Evolutionary conservation across 2,797 vertebrate genomes (phyloP).

Genomic region (Labeo calbasu): DNA sequence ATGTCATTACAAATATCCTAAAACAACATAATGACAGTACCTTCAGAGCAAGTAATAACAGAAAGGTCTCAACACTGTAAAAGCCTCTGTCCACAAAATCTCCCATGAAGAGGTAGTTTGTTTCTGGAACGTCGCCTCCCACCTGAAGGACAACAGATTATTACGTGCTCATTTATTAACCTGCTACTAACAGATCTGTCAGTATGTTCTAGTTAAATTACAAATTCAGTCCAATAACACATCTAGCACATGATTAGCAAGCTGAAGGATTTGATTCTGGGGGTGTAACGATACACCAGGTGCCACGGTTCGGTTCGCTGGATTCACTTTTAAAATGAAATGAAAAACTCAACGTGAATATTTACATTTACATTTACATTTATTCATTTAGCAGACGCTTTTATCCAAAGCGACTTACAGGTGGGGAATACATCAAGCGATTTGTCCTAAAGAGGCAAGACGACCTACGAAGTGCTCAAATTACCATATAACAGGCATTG

Average conservation of each 20-base stretch:
- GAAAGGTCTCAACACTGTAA: slow-evolving; percentile 95
- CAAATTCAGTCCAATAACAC: background rate
- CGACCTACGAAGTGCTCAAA: too few species aligned
- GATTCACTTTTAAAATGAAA: too few species aligned
- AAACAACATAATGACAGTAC: slow-evolving; percentile 64
- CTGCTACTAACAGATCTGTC: background rate
- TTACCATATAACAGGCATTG: too few species aligned
- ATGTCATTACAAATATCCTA: background rate
- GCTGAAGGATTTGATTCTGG: too few species aligned
- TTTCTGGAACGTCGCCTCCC: slow-evolving; percentile 93
- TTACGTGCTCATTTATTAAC: background rate
- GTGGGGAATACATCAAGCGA: too few species aligned
- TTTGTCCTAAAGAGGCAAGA: too few species aligned
- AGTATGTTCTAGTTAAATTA: background rate
- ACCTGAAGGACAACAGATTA: slow-evolving; percentile 73
- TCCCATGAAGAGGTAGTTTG: slow-evolving; percentile 96
- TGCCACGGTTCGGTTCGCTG: too few species aligned
- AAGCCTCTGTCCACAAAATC: slow-evolving; percentile 96
- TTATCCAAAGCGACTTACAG: too few species aligned
- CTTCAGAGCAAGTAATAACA: slow-evolving; percentile 92
- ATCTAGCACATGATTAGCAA: background rate
- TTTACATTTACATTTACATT: too few species aligned
- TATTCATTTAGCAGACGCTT: too few species aligned
- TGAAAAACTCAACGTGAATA: too few species aligned
- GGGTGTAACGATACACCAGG: too few species aligned